A percentile compares a stretch with the other conserved stretches of the same genome.
Conservation (phyloP, 2,113 vertebrate genomes). For the Ameiurus melas region DNA sequence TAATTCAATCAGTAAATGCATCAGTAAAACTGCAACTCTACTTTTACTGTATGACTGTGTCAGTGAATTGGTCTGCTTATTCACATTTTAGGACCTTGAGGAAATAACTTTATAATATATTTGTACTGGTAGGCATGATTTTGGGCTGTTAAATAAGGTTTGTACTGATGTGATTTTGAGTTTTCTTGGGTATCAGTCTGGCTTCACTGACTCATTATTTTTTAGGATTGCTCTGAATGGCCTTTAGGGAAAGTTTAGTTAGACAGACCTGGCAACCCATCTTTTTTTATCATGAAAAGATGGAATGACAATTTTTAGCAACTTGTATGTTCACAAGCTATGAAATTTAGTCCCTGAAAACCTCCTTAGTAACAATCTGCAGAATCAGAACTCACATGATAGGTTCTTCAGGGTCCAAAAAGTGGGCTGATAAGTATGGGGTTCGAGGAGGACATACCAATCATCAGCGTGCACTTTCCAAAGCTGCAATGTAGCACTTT, state of each 20-base stretch:
- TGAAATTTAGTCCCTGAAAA: background rate
- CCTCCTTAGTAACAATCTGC: background rate
- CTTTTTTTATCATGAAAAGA: too few relatives aligned
- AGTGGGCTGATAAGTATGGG: slow-evolving; percentile 6
- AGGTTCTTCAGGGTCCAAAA: slow-evolving; percentile 29
- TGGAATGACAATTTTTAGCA: background rate
- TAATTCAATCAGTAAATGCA: background rate
- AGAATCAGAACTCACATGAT: slow-evolving; percentile 48
- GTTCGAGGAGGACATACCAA: slow-evolving; percentile 66
- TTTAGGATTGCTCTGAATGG: background rate
- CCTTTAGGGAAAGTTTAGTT: background rate
- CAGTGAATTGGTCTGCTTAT: background rate
- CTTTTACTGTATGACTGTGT: background rate
- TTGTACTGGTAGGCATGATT: background rate
- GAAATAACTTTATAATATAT: background rate
- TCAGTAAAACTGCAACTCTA: background rate
- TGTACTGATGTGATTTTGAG: background rate
- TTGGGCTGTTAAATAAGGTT: background rate
- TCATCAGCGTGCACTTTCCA: slow-evolving; percentile 54
- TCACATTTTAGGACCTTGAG: background rate
- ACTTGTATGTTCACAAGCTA: background rate
- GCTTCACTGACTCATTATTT: background rate
- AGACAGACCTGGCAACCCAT: background rate
- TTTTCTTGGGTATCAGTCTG: background rate
- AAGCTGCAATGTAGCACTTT: slow-evolving; percentile 50